Percentiles rank a stretch among this genome's conserved stretches.
Evolutionary conservation across 2,888 invertebrate genomes (phyloP).

Genomic region (Dicranocentrus wangi): DNA sequence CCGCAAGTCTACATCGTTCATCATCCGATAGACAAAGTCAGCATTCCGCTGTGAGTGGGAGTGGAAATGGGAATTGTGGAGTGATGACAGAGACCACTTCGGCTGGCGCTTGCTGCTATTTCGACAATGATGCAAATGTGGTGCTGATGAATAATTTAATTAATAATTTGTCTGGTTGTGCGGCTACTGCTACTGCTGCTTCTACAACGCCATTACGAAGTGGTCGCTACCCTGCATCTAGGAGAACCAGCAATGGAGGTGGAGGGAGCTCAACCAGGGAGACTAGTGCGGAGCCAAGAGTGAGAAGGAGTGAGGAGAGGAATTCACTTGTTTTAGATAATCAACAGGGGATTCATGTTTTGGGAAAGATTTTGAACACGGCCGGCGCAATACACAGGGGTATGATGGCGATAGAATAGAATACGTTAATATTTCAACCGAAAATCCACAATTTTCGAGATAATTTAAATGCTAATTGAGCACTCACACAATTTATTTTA

Average conservation of each 20-base stretch:
- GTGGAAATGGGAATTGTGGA: neutral
- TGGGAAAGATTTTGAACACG: constrained; percentile 42
- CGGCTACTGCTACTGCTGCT: neutral
- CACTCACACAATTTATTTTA: too few species aligned
- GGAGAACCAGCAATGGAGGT: neutral
- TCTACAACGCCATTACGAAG: neutral
- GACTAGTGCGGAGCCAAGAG: neutral
- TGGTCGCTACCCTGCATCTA: neutral
- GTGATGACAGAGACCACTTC: neutral
- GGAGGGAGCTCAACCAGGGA: neutral
- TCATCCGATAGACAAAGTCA: constrained; percentile 20
- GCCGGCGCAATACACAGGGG: neutral
- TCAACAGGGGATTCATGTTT: neutral
- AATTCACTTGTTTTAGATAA: neutral
- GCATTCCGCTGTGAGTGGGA: neutral
- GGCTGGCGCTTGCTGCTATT: neutral
- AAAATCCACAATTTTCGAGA: too few species aligned
- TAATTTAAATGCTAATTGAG: too few species aligned
- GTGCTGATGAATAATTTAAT: constrained; percentile 32
- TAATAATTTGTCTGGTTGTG: constrained; percentile 24
- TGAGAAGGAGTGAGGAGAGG: neutral
- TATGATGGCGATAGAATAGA: constrained; percentile 8
- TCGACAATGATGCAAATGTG: constrained; percentile 9
- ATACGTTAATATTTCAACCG: too few species aligned
- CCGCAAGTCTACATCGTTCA: constrained; percentile 24